A percentile compares a stretch with the other conserved stretches of the same genome.
These are phyloP conservation scores for Drosophila subobscura DNA, from an alignment of 1,140 invertebrate species.

Conservation along the genomic window DNA sequence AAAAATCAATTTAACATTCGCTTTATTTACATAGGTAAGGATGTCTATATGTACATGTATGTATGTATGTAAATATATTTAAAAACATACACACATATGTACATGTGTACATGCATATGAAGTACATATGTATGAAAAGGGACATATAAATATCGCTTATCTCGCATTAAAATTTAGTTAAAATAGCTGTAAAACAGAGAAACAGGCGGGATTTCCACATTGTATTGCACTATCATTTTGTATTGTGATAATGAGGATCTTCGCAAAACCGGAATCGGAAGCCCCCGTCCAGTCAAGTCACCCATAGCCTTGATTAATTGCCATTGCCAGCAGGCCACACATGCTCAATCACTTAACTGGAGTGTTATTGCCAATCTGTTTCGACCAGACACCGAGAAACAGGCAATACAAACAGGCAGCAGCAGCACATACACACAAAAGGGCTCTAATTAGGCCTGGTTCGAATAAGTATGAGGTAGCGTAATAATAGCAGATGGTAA, in stretches of 20 bases:
- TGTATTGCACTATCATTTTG: constrained; percentile 13
- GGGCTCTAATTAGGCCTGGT: constrained; percentile 65
- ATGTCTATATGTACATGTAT: too few relatives aligned
- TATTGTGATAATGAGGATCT: constrained; percentile 21
- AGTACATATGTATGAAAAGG: too few relatives aligned
- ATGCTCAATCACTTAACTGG: constrained; percentile 40
- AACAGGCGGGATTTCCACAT: too few relatives aligned
- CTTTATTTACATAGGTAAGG: too few relatives aligned
- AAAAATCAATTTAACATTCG: too few relatives aligned
- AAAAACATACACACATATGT: too few relatives aligned
- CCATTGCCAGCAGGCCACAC: constrained; percentile 26
- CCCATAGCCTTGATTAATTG: constrained; percentile 52
- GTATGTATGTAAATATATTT: too few relatives aligned
- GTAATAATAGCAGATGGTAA: constrained; percentile 69
- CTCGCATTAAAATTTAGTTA: too few relatives aligned
- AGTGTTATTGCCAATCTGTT: constrained; percentile 42
- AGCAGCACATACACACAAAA: constrained; percentile 7
- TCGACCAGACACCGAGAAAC: constrained; percentile 21
- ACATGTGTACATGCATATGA: too few relatives aligned
- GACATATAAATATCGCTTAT: too few relatives aligned
- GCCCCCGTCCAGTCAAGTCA: constrained; percentile 17
- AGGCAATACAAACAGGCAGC: not conserved
- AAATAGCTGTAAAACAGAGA: too few relatives aligned
- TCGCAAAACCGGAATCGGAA: constrained; percentile 44
- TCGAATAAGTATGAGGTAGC: constrained; percentile 37